phyloP scores from a whole-genome alignment of 2,888 invertebrate genomes.

The Cartodere bifasciata region DNA sequence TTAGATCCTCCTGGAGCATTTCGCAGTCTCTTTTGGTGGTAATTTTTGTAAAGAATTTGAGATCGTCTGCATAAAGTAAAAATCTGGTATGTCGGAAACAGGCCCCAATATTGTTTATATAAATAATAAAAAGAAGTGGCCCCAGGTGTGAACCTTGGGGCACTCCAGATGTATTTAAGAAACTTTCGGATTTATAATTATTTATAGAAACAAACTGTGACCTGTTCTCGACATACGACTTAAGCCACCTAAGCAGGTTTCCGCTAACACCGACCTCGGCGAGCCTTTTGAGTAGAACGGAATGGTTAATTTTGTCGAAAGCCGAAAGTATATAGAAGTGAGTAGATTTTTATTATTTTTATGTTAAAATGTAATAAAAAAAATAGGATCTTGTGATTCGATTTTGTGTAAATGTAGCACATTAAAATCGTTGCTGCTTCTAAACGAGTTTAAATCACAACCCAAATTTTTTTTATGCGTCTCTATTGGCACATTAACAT shows the following conservation, averaged over 20 bases:
- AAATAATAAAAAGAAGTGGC: background rate
- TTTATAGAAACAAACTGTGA: background rate
- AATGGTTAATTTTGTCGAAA: background rate
- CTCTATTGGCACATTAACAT: no score
- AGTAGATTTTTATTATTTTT: no score
- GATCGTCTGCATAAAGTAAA: constrained; percentile 1
- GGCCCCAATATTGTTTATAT: background rate
- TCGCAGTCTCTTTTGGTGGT: background rate
- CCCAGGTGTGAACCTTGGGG: constrained; percentile 2
- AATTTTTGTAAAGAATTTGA: background rate
- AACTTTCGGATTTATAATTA: background rate
- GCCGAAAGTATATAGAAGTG: no score
- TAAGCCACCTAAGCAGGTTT: constrained; percentile 1
- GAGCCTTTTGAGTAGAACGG: background rate
- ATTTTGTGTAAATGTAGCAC: no score
- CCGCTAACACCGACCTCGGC: background rate
- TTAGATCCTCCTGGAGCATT: constrained; percentile 2
- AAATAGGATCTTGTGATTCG: no score
- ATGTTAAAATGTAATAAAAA: no score
- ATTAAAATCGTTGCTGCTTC: no score
- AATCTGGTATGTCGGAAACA: background rate
- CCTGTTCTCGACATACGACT: constrained; percentile 1
- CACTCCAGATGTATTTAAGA: constrained; percentile 2
- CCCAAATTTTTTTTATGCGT: no score
- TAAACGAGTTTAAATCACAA: no score